A percentile compares a stretch with the other conserved stretches of the same genome.
Conservation (phyloP, 2,113 vertebrate genomes). For the Apteryx mantelli region DNA sequence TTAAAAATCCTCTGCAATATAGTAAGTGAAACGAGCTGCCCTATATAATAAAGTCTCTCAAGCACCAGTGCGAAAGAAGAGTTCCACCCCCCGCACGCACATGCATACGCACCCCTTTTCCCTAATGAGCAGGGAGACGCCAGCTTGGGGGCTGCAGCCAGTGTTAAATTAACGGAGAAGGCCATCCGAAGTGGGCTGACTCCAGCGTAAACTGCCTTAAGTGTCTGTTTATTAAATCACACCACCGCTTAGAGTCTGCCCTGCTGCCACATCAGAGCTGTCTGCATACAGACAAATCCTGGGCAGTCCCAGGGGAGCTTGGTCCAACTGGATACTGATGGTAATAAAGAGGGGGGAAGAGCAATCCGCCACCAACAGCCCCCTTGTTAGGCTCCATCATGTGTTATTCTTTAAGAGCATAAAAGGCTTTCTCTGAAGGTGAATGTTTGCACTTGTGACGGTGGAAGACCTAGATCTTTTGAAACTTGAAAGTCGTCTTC, state of each 20-base stretch:
- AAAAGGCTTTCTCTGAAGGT: not conserved
- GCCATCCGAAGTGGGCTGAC: conserved; percentile 76
- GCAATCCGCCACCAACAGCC: not conserved
- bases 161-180: conserved; percentile 75
- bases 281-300: conserved; percentile 70
- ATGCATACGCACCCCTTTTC: conserved; percentile 29
- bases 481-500: not conserved
- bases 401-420: not conserved
- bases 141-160: conserved; percentile 73
- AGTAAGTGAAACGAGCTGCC: conserved; percentile 71
- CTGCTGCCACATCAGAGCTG: conserved; percentile 73
- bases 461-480: not conserved
- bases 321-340: conserved; percentile 57
- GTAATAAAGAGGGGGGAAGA: conserved; percentile 14
- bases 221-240: conserved; percentile 80
- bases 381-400: not conserved
- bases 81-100: conserved; percentile 14
- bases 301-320: conserved; percentile 49
- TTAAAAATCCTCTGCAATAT: conserved; percentile 17
- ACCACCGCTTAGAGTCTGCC: conserved; percentile 70
- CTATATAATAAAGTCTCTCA: conserved; percentile 63
- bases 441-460: not conserved
- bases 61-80: conserved; percentile 42
- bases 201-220: conserved; percentile 75
- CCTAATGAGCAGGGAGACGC: conserved; percentile 77